Conservation (phyloP, 1,140 invertebrate species). For the Eumaeus atala region DNA sequence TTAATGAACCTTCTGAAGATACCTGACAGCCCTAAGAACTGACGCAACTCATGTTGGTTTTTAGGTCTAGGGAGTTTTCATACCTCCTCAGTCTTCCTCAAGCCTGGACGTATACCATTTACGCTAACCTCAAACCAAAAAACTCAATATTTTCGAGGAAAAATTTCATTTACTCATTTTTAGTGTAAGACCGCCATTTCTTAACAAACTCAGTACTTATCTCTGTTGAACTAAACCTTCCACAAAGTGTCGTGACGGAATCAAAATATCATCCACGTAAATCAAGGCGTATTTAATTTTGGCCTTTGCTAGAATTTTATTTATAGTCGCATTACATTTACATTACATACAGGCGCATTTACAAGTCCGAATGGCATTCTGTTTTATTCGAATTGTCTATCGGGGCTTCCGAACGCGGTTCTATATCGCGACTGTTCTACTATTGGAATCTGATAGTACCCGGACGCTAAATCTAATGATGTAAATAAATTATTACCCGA, state of each 20-base stretch:
- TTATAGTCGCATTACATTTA: conserved; percentile 1
- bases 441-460: conserved; percentile 1
- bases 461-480: background rate
- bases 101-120: conserved; percentile 22
- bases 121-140: conserved; percentile 20
- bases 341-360: background rate
- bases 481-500: background rate
- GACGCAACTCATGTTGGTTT: conserved; percentile 21
- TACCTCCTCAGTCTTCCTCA: conserved; percentile 17
- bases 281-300: conserved; percentile 4
- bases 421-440: background rate
- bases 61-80: conserved; percentile 15
- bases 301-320: background rate
- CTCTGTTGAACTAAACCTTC: background rate
- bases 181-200: conserved; percentile 7
- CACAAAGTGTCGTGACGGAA: background rate
- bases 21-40: conserved; percentile 23
- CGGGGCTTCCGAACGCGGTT: conserved; percentile 1
- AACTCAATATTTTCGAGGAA: conserved; percentile 22
- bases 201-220: background rate
- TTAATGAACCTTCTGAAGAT: conserved; percentile 26
- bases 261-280: conserved; percentile 1
- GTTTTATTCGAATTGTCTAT: conserved; percentile 1
- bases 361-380: conserved; percentile 6
- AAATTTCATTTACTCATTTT: conserved; percentile 25